phyloP scores from a whole-genome alignment of 2,797 vertebrate genomes.

The Liasis olivaceus region DNA sequence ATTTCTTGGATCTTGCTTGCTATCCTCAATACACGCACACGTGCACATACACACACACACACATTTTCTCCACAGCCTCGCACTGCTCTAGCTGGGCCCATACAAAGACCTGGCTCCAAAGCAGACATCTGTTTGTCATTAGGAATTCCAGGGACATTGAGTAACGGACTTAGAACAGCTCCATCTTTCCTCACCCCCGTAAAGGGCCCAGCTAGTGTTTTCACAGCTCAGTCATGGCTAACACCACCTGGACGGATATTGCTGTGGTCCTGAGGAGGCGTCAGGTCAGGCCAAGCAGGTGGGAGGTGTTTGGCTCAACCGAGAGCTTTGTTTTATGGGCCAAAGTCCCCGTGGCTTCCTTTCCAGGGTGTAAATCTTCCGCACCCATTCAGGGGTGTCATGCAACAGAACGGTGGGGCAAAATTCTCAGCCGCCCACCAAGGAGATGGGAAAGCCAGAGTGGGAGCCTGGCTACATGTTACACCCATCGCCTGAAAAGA shows the following conservation, averaged over 20 bases:
- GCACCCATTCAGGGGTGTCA: neutral
- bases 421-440: neutral
- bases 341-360: neutral
- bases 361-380: neutral
- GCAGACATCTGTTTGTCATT: conserved; percentile 30
- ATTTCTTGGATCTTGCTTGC: neutral
- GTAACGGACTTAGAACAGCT: neutral
- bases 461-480: neutral
- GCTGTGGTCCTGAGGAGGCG: conserved; percentile 1
- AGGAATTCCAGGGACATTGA: conserved; percentile 24
- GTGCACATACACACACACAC: neutral
- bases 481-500: neutral
- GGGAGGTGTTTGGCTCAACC: neutral
- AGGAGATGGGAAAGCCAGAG: neutral
- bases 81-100: neutral
- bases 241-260: conserved; percentile 12
- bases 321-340: neutral
- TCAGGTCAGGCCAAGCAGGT: neutral
- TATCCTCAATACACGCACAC: neutral
- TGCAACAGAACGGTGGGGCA: too few relatives aligned
- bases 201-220: conserved; percentile 9
- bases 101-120: neutral
- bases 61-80: neutral
- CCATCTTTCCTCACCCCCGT: neutral
- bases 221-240: conserved; percentile 26